phyloP scores from a whole-genome alignment of 2,888 invertebrate species.

The Leucania comma region DNA sequence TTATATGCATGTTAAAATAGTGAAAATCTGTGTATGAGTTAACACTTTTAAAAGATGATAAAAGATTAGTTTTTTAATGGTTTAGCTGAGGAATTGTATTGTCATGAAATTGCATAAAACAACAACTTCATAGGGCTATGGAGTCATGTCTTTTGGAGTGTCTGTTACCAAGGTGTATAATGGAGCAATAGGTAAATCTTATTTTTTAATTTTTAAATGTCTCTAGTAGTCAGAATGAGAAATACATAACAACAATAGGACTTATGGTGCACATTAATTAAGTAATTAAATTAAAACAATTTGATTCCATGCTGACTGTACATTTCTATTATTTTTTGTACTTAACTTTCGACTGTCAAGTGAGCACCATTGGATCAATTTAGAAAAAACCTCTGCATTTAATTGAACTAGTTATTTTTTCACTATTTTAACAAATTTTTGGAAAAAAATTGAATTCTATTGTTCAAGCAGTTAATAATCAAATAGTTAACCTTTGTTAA shows the following conservation, averaged over 20 bases:
- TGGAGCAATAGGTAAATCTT: neutral
- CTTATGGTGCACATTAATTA: neutral
- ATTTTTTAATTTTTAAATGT: neutral
- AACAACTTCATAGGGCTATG: neutral
- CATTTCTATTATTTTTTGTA: neutral
- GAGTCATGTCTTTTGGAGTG: neutral
- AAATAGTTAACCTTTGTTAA: too few relatives aligned
- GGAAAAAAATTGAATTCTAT: too few relatives aligned
- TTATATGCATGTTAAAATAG: neutral
- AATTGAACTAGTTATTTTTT: too few relatives aligned
- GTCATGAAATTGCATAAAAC: conserved; percentile 8
- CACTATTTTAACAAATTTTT: too few relatives aligned
- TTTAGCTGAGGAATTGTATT: conserved; percentile 5
- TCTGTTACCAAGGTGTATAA: neutral
- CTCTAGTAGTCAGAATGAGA: neutral
- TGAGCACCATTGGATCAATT: too few relatives aligned
- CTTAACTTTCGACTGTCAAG: too few relatives aligned
- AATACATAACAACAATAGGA: neutral
- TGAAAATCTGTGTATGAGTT: conserved; percentile 5
- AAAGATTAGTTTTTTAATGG: conserved; percentile 1
- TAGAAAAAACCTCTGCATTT: too few relatives aligned
- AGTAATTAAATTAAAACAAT: neutral
- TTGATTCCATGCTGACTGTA: too few relatives aligned
- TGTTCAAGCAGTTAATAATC: too few relatives aligned
- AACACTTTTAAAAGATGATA: conserved; percentile 5